Conservation (phyloP, 2,797 vertebrate genomes). For the Microctenopoma steveboyesi region DNA sequence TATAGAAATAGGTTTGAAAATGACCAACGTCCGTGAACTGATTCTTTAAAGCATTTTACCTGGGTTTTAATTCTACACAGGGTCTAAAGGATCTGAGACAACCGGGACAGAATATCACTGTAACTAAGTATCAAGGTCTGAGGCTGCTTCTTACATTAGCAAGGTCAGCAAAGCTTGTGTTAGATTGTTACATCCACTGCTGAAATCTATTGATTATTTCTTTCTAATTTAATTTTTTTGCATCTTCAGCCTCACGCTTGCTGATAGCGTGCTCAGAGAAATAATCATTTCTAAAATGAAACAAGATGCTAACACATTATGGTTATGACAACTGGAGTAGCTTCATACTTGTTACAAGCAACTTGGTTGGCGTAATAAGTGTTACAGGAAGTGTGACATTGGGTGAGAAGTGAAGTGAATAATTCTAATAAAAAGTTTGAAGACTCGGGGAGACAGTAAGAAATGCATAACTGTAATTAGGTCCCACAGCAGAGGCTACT, state of each 20-base stretch:
- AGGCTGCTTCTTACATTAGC: neutral
- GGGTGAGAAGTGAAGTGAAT: slow-evolving; percentile 67
- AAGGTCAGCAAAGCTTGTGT: slow-evolving; percentile 16
- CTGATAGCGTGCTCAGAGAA: slow-evolving; percentile 34
- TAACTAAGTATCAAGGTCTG: too few species aligned
- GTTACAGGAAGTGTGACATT: slow-evolving; percentile 60
- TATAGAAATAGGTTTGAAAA: neutral
- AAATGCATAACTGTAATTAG: slow-evolving; percentile 82
- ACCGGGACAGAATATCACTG: neutral
- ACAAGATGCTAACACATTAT: slow-evolving; percentile 44
- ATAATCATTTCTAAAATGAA: slow-evolving; percentile 42
- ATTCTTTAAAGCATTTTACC: neutral
- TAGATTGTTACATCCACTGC: slow-evolving; percentile 9
- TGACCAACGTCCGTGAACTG: neutral
- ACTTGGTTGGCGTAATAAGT: slow-evolving; percentile 66
- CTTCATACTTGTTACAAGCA: slow-evolving; percentile 63
- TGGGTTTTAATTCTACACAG: neutral
- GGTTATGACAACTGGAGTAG: slow-evolving; percentile 53
- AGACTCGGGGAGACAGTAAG: slow-evolving; percentile 66
- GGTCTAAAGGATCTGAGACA: slow-evolving; percentile 1
- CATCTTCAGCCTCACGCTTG: neutral
- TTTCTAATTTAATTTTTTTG: slow-evolving; percentile 10
- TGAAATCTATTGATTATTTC: slow-evolving; percentile 18
- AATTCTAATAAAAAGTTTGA: slow-evolving; percentile 77
- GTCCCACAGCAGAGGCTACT: slow-evolving; percentile 74